phyloP scores from a whole-genome alignment of 2,888 invertebrate genomes.

The Idaea straminata region DNA sequence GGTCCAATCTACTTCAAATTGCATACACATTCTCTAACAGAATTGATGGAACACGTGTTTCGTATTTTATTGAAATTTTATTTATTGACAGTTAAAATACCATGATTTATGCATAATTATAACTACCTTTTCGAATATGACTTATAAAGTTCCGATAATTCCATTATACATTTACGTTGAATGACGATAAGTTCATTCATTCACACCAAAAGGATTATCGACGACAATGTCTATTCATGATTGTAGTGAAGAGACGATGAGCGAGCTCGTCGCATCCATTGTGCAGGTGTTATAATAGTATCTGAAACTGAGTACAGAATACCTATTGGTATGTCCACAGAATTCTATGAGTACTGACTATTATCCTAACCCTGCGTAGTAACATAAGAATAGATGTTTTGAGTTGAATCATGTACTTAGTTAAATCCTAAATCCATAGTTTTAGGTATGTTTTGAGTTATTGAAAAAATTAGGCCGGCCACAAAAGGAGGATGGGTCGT shows the following conservation, averaged over 20 bases:
- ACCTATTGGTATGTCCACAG: not conserved
- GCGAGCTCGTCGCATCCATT: not conserved
- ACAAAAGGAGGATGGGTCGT: too few species aligned
- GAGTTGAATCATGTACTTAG: too few species aligned
- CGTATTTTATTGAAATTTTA: too few species aligned
- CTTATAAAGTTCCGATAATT: not conserved
- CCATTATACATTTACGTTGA: not conserved
- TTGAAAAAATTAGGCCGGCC: too few species aligned
- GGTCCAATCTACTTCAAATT: too few species aligned
- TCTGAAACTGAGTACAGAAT: not conserved
- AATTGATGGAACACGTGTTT: too few species aligned
- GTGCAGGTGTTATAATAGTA: not conserved
- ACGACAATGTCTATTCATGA: not conserved
- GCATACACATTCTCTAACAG: too few species aligned
- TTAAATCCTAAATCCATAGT: too few species aligned
- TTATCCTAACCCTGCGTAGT: too few species aligned
- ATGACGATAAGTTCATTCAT: not conserved
- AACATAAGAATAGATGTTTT: too few species aligned
- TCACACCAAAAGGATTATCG: not conserved
- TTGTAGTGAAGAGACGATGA: not conserved
- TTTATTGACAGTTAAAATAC: too few species aligned
- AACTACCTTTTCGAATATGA: not conserved
- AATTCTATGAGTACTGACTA: not conserved
- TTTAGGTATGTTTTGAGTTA: too few species aligned
- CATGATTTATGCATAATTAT: not conserved